A percentile compares a stretch with the other conserved stretches of the same genome.
phyloP scores from a whole-genome alignment of 2,888 invertebrate genomes.

The Apodemia mormo region DNA sequence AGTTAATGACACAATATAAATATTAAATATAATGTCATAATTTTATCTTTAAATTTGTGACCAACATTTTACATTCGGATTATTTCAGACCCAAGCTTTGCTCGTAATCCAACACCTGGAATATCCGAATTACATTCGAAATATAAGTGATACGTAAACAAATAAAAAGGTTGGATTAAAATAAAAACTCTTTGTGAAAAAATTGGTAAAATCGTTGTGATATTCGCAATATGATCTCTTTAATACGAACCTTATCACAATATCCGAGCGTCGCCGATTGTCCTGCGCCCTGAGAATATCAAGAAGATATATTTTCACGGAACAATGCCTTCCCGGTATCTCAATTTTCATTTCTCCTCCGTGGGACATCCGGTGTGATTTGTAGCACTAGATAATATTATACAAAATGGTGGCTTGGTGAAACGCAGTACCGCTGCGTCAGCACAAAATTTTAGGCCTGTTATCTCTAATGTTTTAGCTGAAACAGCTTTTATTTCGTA shows the following conservation, averaged over 20 bases:
- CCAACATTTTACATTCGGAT: no score
- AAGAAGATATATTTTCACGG: slow-evolving; percentile 79
- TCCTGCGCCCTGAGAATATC: slow-evolving; percentile 72
- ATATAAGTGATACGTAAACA: neutral
- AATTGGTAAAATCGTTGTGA: slow-evolving; percentile 58
- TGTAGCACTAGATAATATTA: slow-evolving; percentile 75
- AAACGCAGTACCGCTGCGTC: slow-evolving; percentile 45
- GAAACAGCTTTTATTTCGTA: slow-evolving; percentile 22
- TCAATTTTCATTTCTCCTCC: slow-evolving; percentile 79
- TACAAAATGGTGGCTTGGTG: slow-evolving; percentile 74
- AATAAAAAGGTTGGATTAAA: neutral
- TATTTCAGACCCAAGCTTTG: no score
- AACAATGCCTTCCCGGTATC: slow-evolving; percentile 79
- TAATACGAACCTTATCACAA: slow-evolving; percentile 63
- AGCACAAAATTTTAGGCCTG: slow-evolving; percentile 60
- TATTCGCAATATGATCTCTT: slow-evolving; percentile 31
- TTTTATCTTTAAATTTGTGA: neutral
- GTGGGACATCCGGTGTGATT: slow-evolving; percentile 78
- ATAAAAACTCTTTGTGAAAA: neutral
- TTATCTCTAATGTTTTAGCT: slow-evolving; percentile 59
- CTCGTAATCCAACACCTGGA: no score
- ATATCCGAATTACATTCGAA: neutral
- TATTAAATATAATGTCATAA: neutral
- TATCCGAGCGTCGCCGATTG: slow-evolving; percentile 71
- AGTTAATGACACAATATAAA: no score